Conservation (phyloP, 2,113 vertebrate species). For the Apodemus sylvaticus region DNA sequence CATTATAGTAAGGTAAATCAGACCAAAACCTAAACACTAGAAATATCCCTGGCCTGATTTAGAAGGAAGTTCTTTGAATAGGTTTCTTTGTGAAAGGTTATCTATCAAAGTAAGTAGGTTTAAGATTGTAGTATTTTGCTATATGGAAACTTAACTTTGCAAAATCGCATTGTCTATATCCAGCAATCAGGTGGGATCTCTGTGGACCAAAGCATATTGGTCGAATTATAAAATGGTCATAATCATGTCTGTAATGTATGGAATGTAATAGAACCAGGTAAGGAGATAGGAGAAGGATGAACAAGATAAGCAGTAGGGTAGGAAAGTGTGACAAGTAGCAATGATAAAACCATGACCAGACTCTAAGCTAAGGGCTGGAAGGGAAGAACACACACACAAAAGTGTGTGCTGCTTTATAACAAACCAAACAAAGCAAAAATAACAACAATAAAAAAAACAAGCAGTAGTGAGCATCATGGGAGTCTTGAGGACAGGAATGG, state of each 20-base stretch:
- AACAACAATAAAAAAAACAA: neutral
- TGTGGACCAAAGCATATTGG: neutral
- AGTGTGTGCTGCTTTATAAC: neutral
- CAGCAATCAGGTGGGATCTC: neutral
- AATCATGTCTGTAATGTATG: neutral
- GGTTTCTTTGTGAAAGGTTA: neutral
- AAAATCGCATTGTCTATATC: neutral
- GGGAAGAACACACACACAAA: neutral
- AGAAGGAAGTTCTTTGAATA: neutral
- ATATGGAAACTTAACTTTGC: neutral
- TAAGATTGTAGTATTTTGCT: neutral
- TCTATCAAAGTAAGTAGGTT: neutral
- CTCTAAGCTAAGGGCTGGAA: neutral
- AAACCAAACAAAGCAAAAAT: neutral
- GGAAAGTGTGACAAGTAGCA: neutral
- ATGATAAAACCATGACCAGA: neutral
- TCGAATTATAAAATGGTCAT: neutral
- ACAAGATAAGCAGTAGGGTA: neutral
- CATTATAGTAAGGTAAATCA: neutral
- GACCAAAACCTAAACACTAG: neutral
- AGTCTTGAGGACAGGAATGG: neutral
- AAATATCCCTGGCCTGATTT: neutral
- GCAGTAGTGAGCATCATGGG: neutral
- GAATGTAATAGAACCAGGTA: neutral
- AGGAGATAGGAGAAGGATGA: neutral